phyloP scores from a whole-genome alignment of 2,797 vertebrate species.

The Microchirus variegatus region DNA sequence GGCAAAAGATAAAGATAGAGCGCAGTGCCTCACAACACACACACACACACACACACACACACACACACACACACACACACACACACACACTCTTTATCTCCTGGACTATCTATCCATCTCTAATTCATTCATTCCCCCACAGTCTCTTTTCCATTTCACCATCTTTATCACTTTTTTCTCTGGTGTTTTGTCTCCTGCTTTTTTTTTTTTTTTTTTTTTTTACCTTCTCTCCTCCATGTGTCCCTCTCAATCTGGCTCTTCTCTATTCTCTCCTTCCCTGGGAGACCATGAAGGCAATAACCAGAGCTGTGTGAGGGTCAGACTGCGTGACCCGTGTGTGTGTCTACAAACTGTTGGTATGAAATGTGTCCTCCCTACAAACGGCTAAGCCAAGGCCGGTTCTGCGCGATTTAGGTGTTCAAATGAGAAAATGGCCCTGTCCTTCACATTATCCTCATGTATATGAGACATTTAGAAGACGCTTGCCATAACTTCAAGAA shows the following conservation, averaged over 20 bases:
- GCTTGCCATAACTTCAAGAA: constrained; percentile 11
- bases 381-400: constrained; percentile 32
- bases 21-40: constrained; percentile 16
- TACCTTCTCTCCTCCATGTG: constrained; percentile 14
- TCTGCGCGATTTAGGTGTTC: constrained; percentile 11
- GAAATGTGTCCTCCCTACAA: constrained; percentile 28
- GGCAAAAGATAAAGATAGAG: constrained; percentile 66
- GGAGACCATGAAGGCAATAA: constrained; percentile 71
- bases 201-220: constrained; percentile 28
- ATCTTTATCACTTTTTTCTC: constrained; percentile 35
- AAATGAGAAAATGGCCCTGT: constrained; percentile 29
- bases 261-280: constrained; percentile 53
- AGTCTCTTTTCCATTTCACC: constrained; percentile 36
- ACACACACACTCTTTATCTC: constrained; percentile 34
- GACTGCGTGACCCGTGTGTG: constrained; percentile 38
- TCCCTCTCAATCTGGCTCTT: constrained; percentile 39
- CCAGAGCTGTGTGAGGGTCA: constrained; percentile 66
- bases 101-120: constrained; percentile 47
- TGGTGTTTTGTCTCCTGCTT: constrained; percentile 16
- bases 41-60: constrained; percentile 24
- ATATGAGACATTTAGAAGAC: constrained; percentile 14
- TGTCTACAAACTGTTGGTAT: constrained; percentile 11
- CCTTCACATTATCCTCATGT: constrained; percentile 39
- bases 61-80: not conserved
- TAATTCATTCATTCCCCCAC: constrained; percentile 46